phyloP scores from a whole-genome alignment of 2,888 invertebrate genomes.

The Panzeria rudis region DNA sequence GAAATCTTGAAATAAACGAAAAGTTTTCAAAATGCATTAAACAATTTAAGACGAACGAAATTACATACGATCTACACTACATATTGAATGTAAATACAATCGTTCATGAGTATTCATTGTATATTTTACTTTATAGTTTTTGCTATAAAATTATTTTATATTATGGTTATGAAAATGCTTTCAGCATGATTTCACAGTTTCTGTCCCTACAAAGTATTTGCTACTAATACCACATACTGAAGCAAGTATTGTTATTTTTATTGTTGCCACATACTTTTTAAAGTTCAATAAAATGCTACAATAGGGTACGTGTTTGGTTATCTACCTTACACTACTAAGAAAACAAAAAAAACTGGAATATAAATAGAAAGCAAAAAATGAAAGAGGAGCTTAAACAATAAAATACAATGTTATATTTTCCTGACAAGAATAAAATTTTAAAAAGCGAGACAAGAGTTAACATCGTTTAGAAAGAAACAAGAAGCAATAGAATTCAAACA shows the following conservation, averaged over 20 bases:
- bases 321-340: constrained; percentile 8
- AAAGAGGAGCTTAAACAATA: background rate
- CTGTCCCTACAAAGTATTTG: background rate
- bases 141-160: constrained; percentile 50
- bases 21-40: too few species aligned
- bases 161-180: constrained; percentile 54
- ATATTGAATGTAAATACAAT: constrained; percentile 5
- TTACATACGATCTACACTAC: background rate
- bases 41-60: background rate
- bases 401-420: background rate
- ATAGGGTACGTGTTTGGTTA: constrained; percentile 40
- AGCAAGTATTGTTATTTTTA: constrained; percentile 14
- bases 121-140: constrained; percentile 27
- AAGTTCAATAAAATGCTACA: constrained; percentile 58
- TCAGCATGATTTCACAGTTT: constrained; percentile 57
- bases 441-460: background rate
- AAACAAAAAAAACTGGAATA: background rate
- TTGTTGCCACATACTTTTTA: constrained; percentile 2
- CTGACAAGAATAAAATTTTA: background rate
- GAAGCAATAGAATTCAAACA: background rate
- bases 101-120: constrained; percentile 10
- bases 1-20: too few species aligned
- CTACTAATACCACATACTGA: background rate
- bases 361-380: background rate
- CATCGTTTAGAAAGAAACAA: background rate